A percentile compares a stretch with the other conserved stretches of the same genome.
These are phyloP conservation scores for Sitta europaea DNA, from an alignment of 2,113 vertebrate species.

Conservation along the genomic window DNA sequence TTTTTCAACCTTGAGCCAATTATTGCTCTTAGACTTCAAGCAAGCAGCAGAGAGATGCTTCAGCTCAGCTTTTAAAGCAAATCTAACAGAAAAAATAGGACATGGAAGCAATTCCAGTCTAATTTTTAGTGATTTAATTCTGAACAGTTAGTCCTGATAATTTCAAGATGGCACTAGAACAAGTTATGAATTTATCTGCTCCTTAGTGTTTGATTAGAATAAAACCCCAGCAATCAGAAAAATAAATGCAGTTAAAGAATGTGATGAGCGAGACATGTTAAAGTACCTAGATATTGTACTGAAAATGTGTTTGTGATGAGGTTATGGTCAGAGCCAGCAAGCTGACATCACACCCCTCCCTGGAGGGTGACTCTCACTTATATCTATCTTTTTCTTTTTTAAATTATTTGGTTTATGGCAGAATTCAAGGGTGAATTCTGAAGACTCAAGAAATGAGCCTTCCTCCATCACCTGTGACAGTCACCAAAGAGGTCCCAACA, in stretches of 20 bases:
- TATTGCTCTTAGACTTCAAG: neutral
- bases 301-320: neutral
- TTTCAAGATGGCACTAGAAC: neutral
- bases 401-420: neutral
- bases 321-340: neutral
- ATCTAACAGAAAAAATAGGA: neutral
- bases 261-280: accelerated
- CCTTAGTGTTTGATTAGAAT: neutral
- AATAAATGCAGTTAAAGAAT: neutral
- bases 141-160: neutral
- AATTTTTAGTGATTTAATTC: neutral
- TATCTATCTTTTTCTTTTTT: neutral
- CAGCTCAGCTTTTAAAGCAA: neutral
- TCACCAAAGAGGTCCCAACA: too few species aligned
- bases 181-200: neutral
- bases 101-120: neutral
- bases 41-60: neutral
- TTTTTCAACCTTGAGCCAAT: neutral
- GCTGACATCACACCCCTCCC: neutral
- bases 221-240: neutral
- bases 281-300: neutral
- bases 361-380: neutral
- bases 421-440: neutral
- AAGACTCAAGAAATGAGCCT: neutral
- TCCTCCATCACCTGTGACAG: accelerated